Evolutionary conservation across 2,888 invertebrate genomes (phyloP).

Genomic region (Rhodophaea formosa): DNA sequence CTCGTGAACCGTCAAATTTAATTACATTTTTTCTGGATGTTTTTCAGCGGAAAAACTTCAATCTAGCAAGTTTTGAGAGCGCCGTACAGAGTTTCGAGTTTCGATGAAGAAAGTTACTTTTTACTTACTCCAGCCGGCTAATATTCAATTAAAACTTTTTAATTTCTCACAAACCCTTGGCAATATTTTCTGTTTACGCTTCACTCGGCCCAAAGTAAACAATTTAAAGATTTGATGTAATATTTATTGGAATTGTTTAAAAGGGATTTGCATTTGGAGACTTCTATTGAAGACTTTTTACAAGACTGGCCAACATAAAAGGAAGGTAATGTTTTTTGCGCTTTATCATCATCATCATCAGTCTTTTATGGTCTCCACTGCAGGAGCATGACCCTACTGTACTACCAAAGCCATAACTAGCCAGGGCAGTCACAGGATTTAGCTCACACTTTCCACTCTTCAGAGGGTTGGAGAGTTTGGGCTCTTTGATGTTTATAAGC

Average conservation of each 20-base stretch:
- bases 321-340: too few species aligned
- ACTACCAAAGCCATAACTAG: too few species aligned
- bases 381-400: too few species aligned
- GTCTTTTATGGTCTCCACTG: too few species aligned
- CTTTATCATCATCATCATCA: too few species aligned
- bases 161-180: constrained; percentile 59
- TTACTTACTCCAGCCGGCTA: constrained; percentile 61
- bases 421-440: too few species aligned
- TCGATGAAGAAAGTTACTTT: constrained; percentile 49
- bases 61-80: constrained; percentile 47
- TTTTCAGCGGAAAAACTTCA: constrained; percentile 46
- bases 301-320: too few species aligned
- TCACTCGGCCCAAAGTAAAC: constrained; percentile 45
- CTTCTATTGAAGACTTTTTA: neutral
- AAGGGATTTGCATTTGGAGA: constrained; percentile 23
- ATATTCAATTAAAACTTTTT: constrained; percentile 76
- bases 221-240: constrained; percentile 38
- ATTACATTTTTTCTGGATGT: constrained; percentile 45
- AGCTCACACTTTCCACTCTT: too few species aligned
- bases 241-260: constrained; percentile 31
- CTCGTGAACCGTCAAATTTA: constrained; percentile 40
- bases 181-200: constrained; percentile 65
- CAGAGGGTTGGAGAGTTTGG: too few species aligned
- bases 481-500: too few species aligned
- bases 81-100: constrained; percentile 35